Percentiles rank a stretch among this genome's conserved stretches.
These are phyloP conservation scores for Lacerta viridis DNA, from an alignment of 2,797 vertebrate species.

Conservation along the genomic window DNA sequence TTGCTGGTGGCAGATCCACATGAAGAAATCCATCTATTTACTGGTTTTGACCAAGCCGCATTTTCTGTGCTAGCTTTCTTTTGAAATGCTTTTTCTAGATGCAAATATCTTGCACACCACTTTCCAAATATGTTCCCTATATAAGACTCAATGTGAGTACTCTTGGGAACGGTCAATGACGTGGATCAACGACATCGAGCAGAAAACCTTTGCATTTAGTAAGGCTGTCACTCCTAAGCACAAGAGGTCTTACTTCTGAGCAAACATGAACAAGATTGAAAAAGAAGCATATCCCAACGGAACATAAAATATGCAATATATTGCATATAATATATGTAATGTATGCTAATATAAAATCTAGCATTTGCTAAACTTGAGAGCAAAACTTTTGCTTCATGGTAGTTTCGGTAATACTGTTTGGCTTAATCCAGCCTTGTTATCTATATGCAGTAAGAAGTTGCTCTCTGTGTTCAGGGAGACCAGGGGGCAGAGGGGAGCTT, in stretches of 20 bases:
- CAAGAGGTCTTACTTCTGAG: too few species aligned
- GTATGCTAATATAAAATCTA: background rate
- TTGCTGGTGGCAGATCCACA: background rate
- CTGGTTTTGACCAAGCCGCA: background rate
- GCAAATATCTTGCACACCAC: background rate
- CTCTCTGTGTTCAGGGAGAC: too few species aligned
- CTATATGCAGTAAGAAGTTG: background rate
- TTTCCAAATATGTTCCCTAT: background rate
- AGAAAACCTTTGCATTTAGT: background rate
- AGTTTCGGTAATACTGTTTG: background rate
- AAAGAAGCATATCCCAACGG: background rate
- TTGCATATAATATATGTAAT: background rate
- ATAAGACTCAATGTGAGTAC: background rate
- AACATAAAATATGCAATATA: background rate
- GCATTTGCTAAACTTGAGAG: background rate
- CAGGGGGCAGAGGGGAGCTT: too few species aligned
- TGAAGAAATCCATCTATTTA: background rate
- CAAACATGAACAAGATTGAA: too few species aligned
- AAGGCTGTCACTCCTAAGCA: too few species aligned
- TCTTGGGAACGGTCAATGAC: background rate
- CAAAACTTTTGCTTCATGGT: background rate
- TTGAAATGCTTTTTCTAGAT: background rate
- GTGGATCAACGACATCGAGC: background rate
- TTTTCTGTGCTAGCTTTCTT: background rate
- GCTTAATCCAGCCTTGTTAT: background rate